Base-by-base conservation (phyloP, 2,888 invertebrate species). In the Drosophila mercatorum region DNA sequence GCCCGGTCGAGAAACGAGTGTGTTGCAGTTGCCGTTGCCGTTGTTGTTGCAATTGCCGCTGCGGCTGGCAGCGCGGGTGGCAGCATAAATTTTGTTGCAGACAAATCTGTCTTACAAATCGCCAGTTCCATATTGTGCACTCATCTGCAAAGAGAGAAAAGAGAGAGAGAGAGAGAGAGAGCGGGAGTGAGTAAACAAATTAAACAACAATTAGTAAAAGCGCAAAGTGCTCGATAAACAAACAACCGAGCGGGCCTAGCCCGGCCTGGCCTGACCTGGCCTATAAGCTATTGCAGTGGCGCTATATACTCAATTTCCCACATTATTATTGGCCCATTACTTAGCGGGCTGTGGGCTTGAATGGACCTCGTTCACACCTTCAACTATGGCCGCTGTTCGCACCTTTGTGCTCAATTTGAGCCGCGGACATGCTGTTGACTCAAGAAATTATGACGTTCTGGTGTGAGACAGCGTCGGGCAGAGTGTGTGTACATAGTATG, bases 41-140 rank as follows among this genome's bases (percentile, higher is more conserved):
- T 80, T 68, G 89, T 72, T 52, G 88, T 75, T 69, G 81, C 89
- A 47, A 83, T 80, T 44, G 79, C 66, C 57, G 66, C 85, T 58
- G 75, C 75, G 14, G 81, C 62, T 62, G 91, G 76, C 73, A 79
- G 63, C 70, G 88, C 75, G 36, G 89, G 90, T 34, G 91, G 92
- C 81, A 91, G 84, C 92, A 91, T 91, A 91, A 92, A 91, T 88
- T 92, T 91, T 14, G 88, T 88, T 44, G 92, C 79, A 71, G 92
- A 84, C 79, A 91, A 63, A 75, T 91, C 91, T 59, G 92, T 88
- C 85, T 92, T 91, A 91, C 91, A 92, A 87, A 91, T 91, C 62
- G 90, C 91, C 75, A 91, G 71, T 92, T 91, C 91, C 91, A 91
- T 91, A 81, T 90, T 91, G 91, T 72, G 84, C 78, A 77, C 69